Evolutionary conservation across 2,888 invertebrate genomes (phyloP).

Genomic region (Polydrusus tereticollis): DNA sequence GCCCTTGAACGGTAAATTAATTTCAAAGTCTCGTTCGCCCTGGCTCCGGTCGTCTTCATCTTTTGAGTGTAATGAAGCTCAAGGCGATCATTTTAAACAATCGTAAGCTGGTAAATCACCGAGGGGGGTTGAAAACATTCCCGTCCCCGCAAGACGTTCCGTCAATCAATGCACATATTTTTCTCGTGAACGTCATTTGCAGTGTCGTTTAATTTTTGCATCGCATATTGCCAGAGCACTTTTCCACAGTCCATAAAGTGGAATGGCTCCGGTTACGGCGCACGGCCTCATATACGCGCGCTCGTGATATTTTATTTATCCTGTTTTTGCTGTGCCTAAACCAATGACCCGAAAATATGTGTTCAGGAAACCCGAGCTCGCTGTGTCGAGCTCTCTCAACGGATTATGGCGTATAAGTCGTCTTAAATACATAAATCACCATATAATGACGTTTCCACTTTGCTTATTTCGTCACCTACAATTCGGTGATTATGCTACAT

Average conservation of each 20-base stretch:
- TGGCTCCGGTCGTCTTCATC: slow-evolving; percentile 45
- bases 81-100: slow-evolving; percentile 47
- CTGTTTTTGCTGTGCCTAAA: slow-evolving; percentile 61
- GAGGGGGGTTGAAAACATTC: slow-evolving; percentile 17
- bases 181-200: slow-evolving; percentile 55
- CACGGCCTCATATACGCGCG: slow-evolving; percentile 49
- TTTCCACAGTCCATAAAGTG: slow-evolving; percentile 63
- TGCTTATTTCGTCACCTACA: slow-evolving; percentile 29
- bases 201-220: slow-evolving; percentile 62
- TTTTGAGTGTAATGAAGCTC: slow-evolving; percentile 49
- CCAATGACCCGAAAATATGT: slow-evolving; percentile 64
- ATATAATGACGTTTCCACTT: slow-evolving; percentile 31
- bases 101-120: slow-evolving; percentile 43
- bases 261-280: slow-evolving; percentile 54
- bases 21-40: slow-evolving; percentile 39
- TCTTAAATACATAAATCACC: slow-evolving; percentile 38
- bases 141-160: slow-evolving; percentile 37
- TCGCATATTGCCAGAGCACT: slow-evolving; percentile 62
- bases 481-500: slow-evolving; percentile 22
- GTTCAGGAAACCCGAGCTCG: slow-evolving; percentile 56
- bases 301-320: slow-evolving; percentile 65
- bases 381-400: slow-evolving; percentile 38
- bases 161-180: slow-evolving; percentile 49
- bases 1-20: slow-evolving; percentile 49
- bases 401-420: slow-evolving; percentile 40